Percentiles rank a stretch among this genome's conserved stretches.
phyloP scores from a whole-genome alignment of 2,888 invertebrate genomes.

The Panopea generosa region DNA sequence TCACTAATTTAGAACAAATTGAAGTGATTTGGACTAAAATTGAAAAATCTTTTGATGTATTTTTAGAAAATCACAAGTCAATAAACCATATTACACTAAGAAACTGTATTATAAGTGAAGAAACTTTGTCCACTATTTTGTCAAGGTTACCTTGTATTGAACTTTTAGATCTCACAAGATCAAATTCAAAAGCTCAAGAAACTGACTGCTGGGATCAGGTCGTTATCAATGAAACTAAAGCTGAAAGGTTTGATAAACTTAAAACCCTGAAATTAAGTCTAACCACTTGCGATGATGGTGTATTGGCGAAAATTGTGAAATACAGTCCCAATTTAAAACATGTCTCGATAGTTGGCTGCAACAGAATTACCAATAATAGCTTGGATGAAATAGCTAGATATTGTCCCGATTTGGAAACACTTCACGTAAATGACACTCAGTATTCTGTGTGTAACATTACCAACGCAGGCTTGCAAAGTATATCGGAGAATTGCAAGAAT shows the following conservation, averaged over 20 bases:
- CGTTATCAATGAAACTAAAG: background rate
- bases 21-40: slow-evolving; percentile 18
- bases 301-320: slow-evolving; percentile 18
- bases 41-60: slow-evolving; percentile 6
- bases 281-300: slow-evolving; percentile 26
- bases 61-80: slow-evolving; percentile 18
- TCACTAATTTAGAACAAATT: slow-evolving; percentile 27
- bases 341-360: slow-evolving; percentile 44
- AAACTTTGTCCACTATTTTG: slow-evolving; percentile 11
- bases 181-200: background rate
- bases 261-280: slow-evolving; percentile 21
- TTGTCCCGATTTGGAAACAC: slow-evolving; percentile 45
- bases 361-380: slow-evolving; percentile 61
- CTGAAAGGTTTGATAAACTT: background rate
- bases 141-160: slow-evolving; percentile 24
- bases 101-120: slow-evolving; percentile 11
- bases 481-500: slow-evolving; percentile 42
- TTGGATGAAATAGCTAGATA: slow-evolving; percentile 47
- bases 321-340: slow-evolving; percentile 18
- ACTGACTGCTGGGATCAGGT: slow-evolving; percentile 11
- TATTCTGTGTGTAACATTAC: slow-evolving; percentile 43
- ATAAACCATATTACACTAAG: slow-evolving; percentile 29
- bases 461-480: slow-evolving; percentile 30
- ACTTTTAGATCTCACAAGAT: slow-evolving; percentile 26
- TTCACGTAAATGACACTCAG: slow-evolving; percentile 49